phyloP scores from a whole-genome alignment of 2,113 vertebrate genomes.

The Gorsachius goisagi region DNA sequence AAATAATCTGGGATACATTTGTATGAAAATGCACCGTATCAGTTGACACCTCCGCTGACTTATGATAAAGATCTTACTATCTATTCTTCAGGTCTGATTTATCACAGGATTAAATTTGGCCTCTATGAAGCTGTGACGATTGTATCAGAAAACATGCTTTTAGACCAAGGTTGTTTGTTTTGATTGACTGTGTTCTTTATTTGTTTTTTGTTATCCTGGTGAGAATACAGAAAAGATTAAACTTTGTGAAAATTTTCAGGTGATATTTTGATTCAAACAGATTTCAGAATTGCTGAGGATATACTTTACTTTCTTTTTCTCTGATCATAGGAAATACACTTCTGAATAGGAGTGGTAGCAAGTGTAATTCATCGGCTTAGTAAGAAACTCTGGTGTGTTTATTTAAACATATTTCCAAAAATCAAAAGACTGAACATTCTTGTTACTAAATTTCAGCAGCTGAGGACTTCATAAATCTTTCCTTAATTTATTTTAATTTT shows the following conservation, averaged over 20 bases:
- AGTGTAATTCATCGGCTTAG: neutral
- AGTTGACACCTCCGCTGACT: no score
- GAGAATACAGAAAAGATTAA: neutral
- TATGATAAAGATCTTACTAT: neutral
- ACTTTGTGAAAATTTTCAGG: neutral
- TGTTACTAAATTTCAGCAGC: neutral
- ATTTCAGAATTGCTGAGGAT: neutral
- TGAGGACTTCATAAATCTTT: neutral
- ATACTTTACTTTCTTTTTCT: neutral
- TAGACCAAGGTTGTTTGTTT: neutral
- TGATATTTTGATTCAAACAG: neutral
- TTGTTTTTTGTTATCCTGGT: neutral
- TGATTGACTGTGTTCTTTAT: neutral
- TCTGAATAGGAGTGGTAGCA: neutral
- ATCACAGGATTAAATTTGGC: neutral
- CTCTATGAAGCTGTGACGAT: neutral
- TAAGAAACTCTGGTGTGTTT: neutral
- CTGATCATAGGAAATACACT: neutral
- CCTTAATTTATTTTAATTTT: neutral
- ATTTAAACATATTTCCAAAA: neutral
- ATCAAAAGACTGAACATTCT: neutral
- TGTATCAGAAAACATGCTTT: neutral
- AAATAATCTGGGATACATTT: neutral
- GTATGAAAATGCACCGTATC: neutral
- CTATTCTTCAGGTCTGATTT: neutral